Evolutionary conservation across 2,113 vertebrate species (phyloP).

Genomic region (Centropus bengalensis): DNA sequence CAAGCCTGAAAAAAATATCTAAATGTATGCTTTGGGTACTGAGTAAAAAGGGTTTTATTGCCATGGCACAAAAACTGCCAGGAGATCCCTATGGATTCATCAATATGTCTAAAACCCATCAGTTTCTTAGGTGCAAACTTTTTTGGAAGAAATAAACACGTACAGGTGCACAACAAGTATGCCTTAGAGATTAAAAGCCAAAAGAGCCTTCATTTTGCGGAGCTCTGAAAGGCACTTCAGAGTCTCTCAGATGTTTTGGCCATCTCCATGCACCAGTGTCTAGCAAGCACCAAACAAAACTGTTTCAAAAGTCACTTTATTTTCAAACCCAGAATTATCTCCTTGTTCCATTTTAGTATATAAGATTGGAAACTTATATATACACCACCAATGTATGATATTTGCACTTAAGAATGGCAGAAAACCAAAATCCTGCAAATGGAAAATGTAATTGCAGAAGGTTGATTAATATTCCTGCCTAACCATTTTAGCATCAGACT

Average conservation of each 20-base stretch:
- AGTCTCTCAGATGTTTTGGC: background rate
- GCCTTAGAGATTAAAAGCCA: background rate
- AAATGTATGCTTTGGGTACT: background rate
- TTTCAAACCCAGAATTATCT: background rate
- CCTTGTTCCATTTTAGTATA: background rate
- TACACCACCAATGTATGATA: background rate
- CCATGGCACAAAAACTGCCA: background rate
- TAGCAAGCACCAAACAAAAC: background rate
- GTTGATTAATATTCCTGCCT: slow-evolving; percentile 53
- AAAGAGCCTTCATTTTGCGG: background rate
- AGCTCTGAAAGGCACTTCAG: background rate
- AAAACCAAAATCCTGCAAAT: slow-evolving; percentile 16
- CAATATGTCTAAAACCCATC: background rate
- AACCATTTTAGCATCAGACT: slow-evolving; percentile 26
- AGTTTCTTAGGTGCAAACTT: background rate
- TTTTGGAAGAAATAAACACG: background rate
- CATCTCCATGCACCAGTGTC: background rate
- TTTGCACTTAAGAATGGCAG: slow-evolving; percentile 33
- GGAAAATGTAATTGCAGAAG: slow-evolving; percentile 56
- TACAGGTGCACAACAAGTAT: background rate
- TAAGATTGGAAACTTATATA: background rate
- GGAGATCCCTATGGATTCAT: background rate
- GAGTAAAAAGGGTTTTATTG: background rate
- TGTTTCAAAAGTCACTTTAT: background rate
- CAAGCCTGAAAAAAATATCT: background rate